Conservation (phyloP, 2,888 invertebrate genomes). For the Sinhomidia bicolor region DNA sequence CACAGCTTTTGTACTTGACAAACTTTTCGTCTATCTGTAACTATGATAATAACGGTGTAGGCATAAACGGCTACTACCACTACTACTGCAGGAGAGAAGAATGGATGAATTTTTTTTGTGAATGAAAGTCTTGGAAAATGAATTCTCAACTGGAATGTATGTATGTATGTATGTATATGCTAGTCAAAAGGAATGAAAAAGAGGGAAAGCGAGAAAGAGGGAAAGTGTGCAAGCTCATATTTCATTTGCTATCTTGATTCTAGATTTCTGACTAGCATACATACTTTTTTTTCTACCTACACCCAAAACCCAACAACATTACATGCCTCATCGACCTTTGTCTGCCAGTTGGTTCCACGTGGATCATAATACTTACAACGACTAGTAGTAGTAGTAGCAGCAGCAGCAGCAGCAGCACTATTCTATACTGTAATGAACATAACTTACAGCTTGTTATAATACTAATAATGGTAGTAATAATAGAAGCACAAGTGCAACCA, state of each 20-base stretch:
- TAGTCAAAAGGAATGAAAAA: not conserved
- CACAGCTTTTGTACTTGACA: not conserved
- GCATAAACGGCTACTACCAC: not conserved
- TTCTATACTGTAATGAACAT: no score
- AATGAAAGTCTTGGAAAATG: constrained; percentile 3
- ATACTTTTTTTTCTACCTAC: no score
- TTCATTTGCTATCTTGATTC: constrained; percentile 74
- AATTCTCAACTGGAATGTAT: not conserved
- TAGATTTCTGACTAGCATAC: constrained; percentile 62
- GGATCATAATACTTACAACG: no score
- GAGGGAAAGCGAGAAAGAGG: not conserved
- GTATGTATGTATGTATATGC: not conserved
- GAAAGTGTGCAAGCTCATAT: constrained; percentile 64
- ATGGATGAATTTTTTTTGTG: not conserved
- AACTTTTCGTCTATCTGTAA: not conserved
- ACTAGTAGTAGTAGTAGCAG: not conserved
- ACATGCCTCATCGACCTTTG: constrained; percentile 75
- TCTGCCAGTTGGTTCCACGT: constrained; percentile 49
- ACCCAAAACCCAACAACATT: constrained; percentile 52
- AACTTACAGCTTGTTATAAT: no score
- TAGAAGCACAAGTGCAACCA: not conserved
- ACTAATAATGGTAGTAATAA: no score
- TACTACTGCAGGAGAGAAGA: not conserved
- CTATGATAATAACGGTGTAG: no score
- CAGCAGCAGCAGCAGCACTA: not conserved